Evolutionary conservation across 2,113 vertebrate species (phyloP).

Genomic region (Rhinolophus sinicus): DNA sequence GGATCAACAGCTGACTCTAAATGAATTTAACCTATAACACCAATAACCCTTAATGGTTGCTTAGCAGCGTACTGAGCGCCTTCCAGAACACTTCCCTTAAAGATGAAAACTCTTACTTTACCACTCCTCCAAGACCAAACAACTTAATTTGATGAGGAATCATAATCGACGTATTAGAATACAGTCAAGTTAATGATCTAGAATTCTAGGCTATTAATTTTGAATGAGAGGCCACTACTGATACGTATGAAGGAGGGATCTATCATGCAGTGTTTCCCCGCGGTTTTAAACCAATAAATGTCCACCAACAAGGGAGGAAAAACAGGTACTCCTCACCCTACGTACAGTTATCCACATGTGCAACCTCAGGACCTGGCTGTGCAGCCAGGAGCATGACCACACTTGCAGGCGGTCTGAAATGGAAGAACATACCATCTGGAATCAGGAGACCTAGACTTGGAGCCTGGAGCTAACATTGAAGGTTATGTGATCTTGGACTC

Average conservation of each 20-base stretch:
- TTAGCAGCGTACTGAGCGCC: neutral
- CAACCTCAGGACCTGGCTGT: neutral
- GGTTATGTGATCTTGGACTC: neutral
- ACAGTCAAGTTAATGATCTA: conserved; percentile 26
- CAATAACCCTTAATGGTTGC: neutral
- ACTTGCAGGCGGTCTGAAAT: neutral
- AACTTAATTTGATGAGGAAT: conserved; percentile 28
- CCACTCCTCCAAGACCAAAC: neutral
- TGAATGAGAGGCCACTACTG: neutral
- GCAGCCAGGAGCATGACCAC: neutral
- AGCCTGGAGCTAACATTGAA: neutral
- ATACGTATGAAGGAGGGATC: neutral
- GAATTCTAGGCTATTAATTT: neutral
- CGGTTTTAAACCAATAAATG: neutral
- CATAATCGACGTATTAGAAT: conserved; percentile 15
- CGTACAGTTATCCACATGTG: neutral
- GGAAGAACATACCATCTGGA: neutral
- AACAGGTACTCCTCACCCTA: neutral
- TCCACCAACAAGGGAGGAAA: neutral
- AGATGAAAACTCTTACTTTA: neutral
- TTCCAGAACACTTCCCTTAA: conserved; percentile 27
- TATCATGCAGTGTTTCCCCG: neutral
- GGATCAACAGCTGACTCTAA: neutral
- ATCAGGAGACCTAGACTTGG: neutral
- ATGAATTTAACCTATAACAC: conserved; percentile 10